Evolutionary conservation across 1,140 invertebrate genomes (phyloP), one percentile per base, ranked within the genome.

Genomic region (Calliopsis andreniformis): DNA sequence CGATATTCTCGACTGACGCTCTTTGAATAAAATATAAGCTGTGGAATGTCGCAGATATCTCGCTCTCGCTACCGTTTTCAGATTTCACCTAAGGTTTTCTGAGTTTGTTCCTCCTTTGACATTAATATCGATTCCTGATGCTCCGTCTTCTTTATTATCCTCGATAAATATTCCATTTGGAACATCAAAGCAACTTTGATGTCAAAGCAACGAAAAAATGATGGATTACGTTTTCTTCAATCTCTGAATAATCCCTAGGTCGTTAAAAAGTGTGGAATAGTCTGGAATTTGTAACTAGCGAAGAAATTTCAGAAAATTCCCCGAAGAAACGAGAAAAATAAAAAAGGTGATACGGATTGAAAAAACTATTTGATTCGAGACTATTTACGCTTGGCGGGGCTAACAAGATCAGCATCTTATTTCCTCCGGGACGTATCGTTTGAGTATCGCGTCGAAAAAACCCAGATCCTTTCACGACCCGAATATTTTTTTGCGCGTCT

Each of bases 11-110:
- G 16, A 32, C 8, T 12, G 20, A 25, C 62, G 12, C 20, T 12
- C 16, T 0, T n/a, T 61, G 66, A 76, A 76, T 76, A 76, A 69
- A 53, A 51, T 72, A 69, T 59, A 53, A 43, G 18, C 25, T 1
- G 1, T 3, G 1, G n/a, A 18, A 32, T 4, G n/a, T 10, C 5
- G 32, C 8, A 28, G 49, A n/a, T 18, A 49, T 6, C 23, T 4
- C 12, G 23, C n/a, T n/a, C n/a, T n/a, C n/a, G n/a, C n/a, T n/a
- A n/a, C 18, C 23, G 1, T 4, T 10, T 61, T 3, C 56, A 0
- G n/a, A 49, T 39, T 67, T 18, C 18, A 3, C 3, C 7, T 3
- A 25, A 3, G 43, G 8, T 7, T 2, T 4, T 6, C 0, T 20
- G 61, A 63, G 25, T 63, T 47, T 45, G 43, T 63, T 28, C 23